Percentiles rank a stretch among this genome's conserved stretches.
Conservation (phyloP, 2,113 vertebrate species). For the Suncus etruscus region DNA sequence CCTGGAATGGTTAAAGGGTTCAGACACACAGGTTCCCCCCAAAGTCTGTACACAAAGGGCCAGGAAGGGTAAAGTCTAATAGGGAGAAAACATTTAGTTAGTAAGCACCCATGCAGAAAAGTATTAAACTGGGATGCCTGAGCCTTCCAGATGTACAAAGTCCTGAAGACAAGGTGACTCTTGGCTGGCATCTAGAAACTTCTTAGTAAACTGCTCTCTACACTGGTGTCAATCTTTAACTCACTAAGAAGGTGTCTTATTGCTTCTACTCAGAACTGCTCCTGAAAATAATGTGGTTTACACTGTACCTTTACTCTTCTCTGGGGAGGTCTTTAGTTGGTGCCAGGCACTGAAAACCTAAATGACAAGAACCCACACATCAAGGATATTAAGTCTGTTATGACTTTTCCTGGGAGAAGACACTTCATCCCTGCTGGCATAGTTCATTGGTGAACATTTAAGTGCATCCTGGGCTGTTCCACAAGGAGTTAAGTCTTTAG, state of each 20-base stretch:
- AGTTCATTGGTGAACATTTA: conserved; percentile 9
- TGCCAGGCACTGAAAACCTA: background rate
- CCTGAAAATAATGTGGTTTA: background rate
- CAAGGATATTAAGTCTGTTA: background rate
- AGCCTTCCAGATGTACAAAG: background rate
- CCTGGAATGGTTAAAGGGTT: background rate
- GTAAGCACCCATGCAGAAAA: conserved; percentile 13
- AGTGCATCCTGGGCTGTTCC: background rate
- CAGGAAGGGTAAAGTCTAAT: background rate
- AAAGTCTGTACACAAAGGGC: background rate
- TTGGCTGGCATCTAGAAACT: conserved; percentile 24
- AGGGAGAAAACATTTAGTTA: conserved; percentile 31
- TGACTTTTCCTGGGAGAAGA: background rate
- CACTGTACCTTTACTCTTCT: background rate
- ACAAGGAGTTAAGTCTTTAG: background rate
- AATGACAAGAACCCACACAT: background rate
- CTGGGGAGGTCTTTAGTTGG: background rate
- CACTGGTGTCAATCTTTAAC: background rate
- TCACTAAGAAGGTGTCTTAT: background rate
- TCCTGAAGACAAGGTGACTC: background rate
- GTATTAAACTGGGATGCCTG: background rate
- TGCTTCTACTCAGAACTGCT: background rate
- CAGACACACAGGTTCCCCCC: background rate
- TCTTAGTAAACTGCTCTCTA: background rate
- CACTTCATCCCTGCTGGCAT: background rate